Conservation (phyloP, 2,797 vertebrate genomes). For the Distichodus sexfasciatus region DNA sequence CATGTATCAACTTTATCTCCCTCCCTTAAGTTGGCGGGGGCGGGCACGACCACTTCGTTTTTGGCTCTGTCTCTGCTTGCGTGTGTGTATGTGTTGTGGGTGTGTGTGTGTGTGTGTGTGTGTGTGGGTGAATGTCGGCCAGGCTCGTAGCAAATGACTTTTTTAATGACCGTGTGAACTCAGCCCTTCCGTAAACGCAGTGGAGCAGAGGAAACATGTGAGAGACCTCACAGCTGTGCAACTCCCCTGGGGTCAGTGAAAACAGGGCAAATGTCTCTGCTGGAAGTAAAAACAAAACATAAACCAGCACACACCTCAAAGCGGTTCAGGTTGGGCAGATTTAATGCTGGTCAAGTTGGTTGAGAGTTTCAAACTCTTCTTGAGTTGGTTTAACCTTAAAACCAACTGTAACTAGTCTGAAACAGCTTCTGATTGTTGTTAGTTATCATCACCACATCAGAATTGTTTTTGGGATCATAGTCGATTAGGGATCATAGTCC, state of each 20-base stretch:
- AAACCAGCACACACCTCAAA: no score
- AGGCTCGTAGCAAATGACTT: conserved; percentile 20
- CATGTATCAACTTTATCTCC: not conserved
- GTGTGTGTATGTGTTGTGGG: conserved; percentile 6
- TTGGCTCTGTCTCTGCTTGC: conserved; percentile 17
- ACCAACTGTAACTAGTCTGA: no score
- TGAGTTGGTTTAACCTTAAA: no score
- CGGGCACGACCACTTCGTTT: conserved; percentile 11
- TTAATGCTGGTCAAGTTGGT: no score
- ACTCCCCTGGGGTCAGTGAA: not conserved
- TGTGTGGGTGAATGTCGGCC: conserved; percentile 39
- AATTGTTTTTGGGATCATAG: no score
- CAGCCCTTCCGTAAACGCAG: conserved; percentile 29
- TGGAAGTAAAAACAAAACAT: not conserved
- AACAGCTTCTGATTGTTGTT: no score
- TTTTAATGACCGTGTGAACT: conserved; percentile 39
- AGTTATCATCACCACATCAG: no score
- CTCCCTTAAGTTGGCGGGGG: not conserved
- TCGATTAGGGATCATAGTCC: not conserved
- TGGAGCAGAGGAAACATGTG: conserved; percentile 20
- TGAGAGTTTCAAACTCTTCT: no score
- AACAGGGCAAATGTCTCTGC: not conserved
- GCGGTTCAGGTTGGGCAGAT: not conserved
- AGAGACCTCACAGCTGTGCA: conserved; percentile 3
- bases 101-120: conserved; percentile 18